A percentile compares a stretch with the other conserved stretches of the same genome.
Conservation (phyloP, 2,113 vertebrate species). For the Carettochelys insculpta region DNA sequence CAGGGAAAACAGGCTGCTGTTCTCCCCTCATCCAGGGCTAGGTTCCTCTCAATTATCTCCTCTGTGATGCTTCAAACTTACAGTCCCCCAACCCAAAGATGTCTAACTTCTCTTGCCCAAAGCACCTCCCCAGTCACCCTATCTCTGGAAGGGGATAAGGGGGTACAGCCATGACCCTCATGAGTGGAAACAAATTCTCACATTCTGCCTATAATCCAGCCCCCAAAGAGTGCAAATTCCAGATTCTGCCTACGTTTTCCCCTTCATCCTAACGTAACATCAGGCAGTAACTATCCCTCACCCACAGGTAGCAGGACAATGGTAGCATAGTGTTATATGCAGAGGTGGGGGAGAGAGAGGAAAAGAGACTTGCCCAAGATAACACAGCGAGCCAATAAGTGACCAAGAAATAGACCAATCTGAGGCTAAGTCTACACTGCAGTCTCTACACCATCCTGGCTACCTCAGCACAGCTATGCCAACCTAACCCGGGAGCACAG, state of each 20-base stretch:
- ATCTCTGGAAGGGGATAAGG: background rate
- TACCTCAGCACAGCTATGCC: background rate
- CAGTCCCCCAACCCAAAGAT: slow-evolving; percentile 20
- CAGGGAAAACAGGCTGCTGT: background rate
- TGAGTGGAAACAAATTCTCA: slow-evolving; percentile 1
- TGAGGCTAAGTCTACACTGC: background rate
- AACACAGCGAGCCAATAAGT: slow-evolving; percentile 51
- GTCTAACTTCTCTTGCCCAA: background rate
- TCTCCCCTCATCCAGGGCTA: background rate
- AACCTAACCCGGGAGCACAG: background rate
- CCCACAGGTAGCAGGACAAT: slow-evolving; percentile 48
- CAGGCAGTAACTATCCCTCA: background rate
- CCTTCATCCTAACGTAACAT: slow-evolving; percentile 3
- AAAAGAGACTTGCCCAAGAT: slow-evolving; percentile 42
- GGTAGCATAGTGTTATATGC: slow-evolving; percentile 57
- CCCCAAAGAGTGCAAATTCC: background rate
- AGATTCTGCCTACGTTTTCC: background rate
- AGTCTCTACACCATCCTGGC: background rate
- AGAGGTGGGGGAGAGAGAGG: slow-evolving; percentile 46
- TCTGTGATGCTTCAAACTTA: background rate
- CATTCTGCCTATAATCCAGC: background rate
- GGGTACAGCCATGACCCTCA: background rate
- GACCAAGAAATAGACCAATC: slow-evolving; percentile 39
- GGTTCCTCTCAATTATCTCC: background rate
- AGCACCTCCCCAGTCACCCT: background rate